These are phyloP conservation scores for Chloroceryle amazona DNA, from an alignment of 2,797 vertebrate species.

Conservation along the genomic window DNA sequence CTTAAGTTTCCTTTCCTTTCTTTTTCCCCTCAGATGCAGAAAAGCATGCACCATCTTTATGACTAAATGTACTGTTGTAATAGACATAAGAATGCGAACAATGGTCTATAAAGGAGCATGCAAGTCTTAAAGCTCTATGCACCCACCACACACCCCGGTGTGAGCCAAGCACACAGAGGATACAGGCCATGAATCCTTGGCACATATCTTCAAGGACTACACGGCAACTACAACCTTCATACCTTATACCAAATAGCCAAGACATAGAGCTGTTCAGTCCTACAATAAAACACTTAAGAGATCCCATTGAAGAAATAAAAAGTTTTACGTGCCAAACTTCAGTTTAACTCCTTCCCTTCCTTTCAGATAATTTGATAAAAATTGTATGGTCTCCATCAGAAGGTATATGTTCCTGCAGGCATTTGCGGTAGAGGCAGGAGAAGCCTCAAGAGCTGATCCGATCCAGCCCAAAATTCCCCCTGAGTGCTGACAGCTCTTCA, in stretches of 20 bases:
- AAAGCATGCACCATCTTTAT: background rate
- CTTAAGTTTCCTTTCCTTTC: background rate
- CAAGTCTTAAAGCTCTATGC: background rate
- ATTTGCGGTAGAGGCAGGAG: background rate
- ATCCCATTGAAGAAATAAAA: background rate
- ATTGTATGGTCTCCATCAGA: background rate
- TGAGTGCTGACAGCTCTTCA: background rate
- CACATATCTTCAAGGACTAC: rapidly evolving
- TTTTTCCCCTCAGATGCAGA: background rate
- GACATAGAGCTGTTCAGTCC: background rate
- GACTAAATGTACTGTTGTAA: background rate
- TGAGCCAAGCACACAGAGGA: background rate
- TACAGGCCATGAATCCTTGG: background rate
- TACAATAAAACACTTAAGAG: background rate
- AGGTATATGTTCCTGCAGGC: rapidly evolving
- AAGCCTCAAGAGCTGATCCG: rapidly evolving
- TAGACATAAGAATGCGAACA: background rate
- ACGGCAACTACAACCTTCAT: background rate
- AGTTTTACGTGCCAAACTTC: background rate
- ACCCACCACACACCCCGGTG: rapidly evolving
- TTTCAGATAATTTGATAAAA: background rate
- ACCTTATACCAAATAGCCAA: background rate
- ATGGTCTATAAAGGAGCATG: rapidly evolving
- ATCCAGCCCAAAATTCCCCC: background rate
- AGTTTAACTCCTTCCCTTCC: background rate